Evolutionary conservation across 2,797 vertebrate genomes (phyloP).

Genomic region (Muraenolepis orangiensis): DNA sequence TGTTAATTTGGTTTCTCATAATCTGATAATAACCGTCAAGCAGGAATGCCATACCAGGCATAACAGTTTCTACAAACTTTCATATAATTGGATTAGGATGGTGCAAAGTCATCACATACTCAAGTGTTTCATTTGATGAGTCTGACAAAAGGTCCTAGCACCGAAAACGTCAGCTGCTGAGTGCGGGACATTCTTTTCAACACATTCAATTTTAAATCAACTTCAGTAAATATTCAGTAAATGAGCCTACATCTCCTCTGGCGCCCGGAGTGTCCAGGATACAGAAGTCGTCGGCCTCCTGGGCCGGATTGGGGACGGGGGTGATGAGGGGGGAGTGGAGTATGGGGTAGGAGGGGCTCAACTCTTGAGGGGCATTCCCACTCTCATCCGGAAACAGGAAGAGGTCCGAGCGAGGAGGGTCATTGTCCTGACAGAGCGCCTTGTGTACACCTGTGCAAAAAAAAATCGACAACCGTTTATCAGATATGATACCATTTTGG

Average conservation of each 20-base stretch:
- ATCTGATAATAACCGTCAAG: background rate
- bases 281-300: slow-evolving; percentile 93
- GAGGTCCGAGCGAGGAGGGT: slow-evolving; percentile 89
- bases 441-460: slow-evolving; percentile 72
- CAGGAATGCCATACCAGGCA: background rate
- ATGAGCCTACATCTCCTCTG: slow-evolving; percentile 73
- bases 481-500: background rate
- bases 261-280: slow-evolving; percentile 92
- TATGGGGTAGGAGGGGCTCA: slow-evolving; percentile 78
- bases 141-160: background rate
- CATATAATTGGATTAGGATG: background rate
- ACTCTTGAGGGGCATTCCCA: slow-evolving; percentile 83
- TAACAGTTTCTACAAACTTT: background rate
- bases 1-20: slow-evolving; percentile 1
- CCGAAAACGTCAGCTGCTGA: background rate
- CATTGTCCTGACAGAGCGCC: slow-evolving; percentile 74
- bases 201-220: background rate
- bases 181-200: background rate
- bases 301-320: slow-evolving; percentile 68
- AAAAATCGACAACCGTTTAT: background rate
- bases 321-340: slow-evolving; percentile 85
- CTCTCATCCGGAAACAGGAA: slow-evolving; percentile 98
- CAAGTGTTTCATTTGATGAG: background rate
- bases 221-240: background rate
- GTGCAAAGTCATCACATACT: background rate